Evolutionary conservation across 2,888 invertebrate genomes (phyloP), one percentile per base, ranked within the genome.

Genomic region (Agrilus biguttatus): DNA sequence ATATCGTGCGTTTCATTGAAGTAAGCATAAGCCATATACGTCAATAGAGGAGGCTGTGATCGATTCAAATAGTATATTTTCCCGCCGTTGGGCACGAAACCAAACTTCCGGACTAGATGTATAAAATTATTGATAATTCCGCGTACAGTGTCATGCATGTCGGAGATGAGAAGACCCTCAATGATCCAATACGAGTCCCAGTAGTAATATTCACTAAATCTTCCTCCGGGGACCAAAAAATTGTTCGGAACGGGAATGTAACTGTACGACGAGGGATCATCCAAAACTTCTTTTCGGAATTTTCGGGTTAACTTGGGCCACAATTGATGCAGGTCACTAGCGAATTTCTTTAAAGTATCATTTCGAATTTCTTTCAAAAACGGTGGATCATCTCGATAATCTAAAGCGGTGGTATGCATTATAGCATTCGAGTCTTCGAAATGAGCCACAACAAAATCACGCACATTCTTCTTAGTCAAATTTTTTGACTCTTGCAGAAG

Each of bases 161-260:
- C 83, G 45, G 82, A 81, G 8, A 81, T 68, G 1, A 90, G 66
- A 4, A 90, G 67, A 0, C 89, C 89, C 57, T 83, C 79, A 36
- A 89, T 71, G 40, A 86, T 83, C 88, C 89, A 90, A 61, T 82
- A 90, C 0, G 87, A 78, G 56, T 90, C 90, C 89, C 90, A 89
- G 59, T 89, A 89, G 60, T 88, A 89, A 43, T 80, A 69, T 57
- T 83, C 83, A 54, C 69, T 66, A 68, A 89, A 75, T 60, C 89
- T 55, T 48, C 89, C 75, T 51, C 85, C 77, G 14, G 74, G 85
- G 51, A 74, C 77, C 32, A 82, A 74, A 47, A 81, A 80, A 74
- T 44, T 69, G 65, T 40, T 78, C 66, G 42, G 76, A 69, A 59
- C 59, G 44, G 51, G 58, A 43, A 64, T 54, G 8, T 65, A 50